Percentiles rank a stretch among this genome's conserved stretches.
Evolutionary conservation across 2,797 vertebrate species (phyloP).

Genomic region (Typhlichthys eigenmanni): DNA sequence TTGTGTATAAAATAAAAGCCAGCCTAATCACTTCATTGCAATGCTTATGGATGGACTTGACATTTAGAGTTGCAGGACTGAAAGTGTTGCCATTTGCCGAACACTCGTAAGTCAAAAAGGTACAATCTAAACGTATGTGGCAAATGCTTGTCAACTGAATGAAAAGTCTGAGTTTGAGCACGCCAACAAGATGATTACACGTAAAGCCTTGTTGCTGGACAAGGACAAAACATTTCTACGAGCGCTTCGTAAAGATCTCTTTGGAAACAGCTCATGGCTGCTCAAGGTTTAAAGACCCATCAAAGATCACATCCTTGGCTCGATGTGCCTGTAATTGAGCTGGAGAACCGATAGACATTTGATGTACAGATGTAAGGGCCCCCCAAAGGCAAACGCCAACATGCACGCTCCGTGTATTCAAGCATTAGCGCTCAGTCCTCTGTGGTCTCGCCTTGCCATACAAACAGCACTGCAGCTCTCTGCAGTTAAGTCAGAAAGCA

Average conservation of each 20-base stretch:
- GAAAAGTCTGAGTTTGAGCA: no score
- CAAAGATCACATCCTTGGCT: background rate
- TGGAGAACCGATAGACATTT: no score
- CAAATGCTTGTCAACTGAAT: no score
- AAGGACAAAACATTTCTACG: background rate
- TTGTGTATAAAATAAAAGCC: no score
- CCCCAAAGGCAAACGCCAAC: background rate
- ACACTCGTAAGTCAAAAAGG: no score
- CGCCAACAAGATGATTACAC: background rate
- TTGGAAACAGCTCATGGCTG: background rate
- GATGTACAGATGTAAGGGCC: background rate
- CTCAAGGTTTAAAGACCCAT: background rate
- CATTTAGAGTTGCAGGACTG: no score
- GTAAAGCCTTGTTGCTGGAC: background rate
- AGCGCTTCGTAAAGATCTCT: background rate
- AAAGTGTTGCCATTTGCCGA: no score
- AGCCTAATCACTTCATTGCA: no score
- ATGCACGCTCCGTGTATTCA: background rate
- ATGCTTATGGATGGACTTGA: background rate
- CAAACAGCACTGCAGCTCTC: slow-evolving; percentile 2
- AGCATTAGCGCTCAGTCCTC: no score
- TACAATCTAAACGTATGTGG: no score
- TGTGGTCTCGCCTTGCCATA: no score
- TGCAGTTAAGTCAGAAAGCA: slow-evolving; percentile 4
- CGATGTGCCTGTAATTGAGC: background rate